Base-by-base conservation (phyloP, 2,797 vertebrate species). In the Tamandua tetradactyla region DNA sequence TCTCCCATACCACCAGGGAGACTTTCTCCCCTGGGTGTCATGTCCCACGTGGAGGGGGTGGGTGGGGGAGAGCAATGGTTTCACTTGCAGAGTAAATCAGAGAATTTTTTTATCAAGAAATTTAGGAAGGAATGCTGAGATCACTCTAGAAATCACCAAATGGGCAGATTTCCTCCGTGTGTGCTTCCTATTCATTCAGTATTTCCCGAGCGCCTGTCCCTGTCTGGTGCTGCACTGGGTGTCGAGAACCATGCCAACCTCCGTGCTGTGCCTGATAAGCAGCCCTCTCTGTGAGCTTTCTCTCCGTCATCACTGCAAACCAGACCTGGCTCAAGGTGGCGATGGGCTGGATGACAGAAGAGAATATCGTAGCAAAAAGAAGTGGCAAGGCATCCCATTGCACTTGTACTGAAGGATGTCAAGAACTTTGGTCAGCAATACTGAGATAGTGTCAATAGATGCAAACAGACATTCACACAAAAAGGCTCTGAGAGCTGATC, bases 201-300 rank as follows among this genome's bases (percentile, higher is more conserved):
- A 68, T 66, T 96, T 95, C 79, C 66, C 52, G 79, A 95, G 83
- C 42, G 84, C 62, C 80, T 89, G 61, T 81, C 55, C 35, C 52
- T 42, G 83, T 71, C 47, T 3, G 23, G 23, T 3, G 0, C 87
- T 30, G n/a, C 66, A 10, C 3, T 11, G 76, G 42, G 85, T 82
- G 57, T 87, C 52, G 20, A 59, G 23, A n/a, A 35, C n/a, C 2
- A 37, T 52, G 83, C 75, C 64, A 23, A 80, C 35, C 66, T 55
- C 30, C 37, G 7, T 57, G 44, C 83, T 62, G 49, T 22, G 12
- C 35, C 30, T 5, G 1, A 4, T 20, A 57, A 82, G 40, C 68
- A 57, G 44, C 22, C 0, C 75, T 85, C 37, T 83, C 82, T 25
- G 2, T 37, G 40, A 75, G 61, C 25, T 52, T 59, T 71, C 49